Conservation (phyloP, 2,113 vertebrate genomes). For the Laticauda laticaudata region DNA sequence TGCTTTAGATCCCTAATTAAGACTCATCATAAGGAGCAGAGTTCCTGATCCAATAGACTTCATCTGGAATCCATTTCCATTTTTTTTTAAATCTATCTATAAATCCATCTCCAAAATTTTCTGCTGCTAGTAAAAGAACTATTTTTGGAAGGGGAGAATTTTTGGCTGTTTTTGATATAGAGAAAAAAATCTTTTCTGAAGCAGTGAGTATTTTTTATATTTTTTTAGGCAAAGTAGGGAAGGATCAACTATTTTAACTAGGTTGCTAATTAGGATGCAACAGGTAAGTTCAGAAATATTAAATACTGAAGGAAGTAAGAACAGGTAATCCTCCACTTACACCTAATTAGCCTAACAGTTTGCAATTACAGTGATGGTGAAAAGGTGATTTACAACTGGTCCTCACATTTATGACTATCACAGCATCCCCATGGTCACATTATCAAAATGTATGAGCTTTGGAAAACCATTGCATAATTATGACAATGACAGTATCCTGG, state of each 20-base stretch:
- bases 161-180: neutral
- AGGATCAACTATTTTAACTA: neutral
- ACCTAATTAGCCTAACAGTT: neutral
- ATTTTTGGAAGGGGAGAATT: neutral
- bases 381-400: neutral
- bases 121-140: neutral
- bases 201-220: neutral
- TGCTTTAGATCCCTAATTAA: neutral
- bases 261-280: neutral
- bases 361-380: neutral
- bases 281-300: neutral
- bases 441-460: neutral
- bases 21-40: neutral
- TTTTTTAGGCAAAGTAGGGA: neutral
- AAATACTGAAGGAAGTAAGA: neutral
- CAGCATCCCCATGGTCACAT: neutral
- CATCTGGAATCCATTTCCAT: neutral
- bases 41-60: neutral
- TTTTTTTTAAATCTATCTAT: neutral
- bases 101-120: neutral
- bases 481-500: neutral
- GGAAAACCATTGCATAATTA: neutral
- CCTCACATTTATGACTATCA: neutral
- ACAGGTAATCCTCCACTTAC: neutral
- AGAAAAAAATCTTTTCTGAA: neutral